A percentile compares a stretch with the other conserved stretches of the same genome.
These are phyloP conservation scores for Lagodon rhomboides DNA, from an alignment of 2,797 vertebrate species.

Conservation along the genomic window DNA sequence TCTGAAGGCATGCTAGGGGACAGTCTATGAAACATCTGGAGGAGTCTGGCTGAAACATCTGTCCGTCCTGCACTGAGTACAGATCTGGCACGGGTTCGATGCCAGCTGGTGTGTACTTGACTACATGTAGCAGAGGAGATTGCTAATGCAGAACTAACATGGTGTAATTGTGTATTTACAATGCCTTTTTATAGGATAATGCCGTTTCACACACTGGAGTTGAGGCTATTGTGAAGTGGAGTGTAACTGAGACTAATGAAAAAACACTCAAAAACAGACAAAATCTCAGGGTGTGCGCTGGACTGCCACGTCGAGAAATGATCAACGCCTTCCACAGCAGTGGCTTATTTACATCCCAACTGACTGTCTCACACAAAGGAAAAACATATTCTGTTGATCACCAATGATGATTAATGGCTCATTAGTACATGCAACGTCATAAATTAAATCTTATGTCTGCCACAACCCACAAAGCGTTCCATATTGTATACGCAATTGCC, in stretches of 20 bases:
- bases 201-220: slow-evolving; percentile 27
- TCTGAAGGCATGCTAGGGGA: slow-evolving; percentile 39
- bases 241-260: slow-evolving; percentile 31
- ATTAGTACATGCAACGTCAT: background rate
- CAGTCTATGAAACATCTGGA: slow-evolving; percentile 59
- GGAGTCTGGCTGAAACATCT: slow-evolving; percentile 56
- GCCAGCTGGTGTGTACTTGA: slow-evolving; percentile 52
- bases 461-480: background rate
- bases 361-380: background rate
- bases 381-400: background rate
- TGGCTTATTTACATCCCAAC: background rate
- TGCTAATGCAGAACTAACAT: slow-evolving; percentile 39
- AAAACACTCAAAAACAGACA: slow-evolving; percentile 21
- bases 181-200: slow-evolving; percentile 19
- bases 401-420: background rate
- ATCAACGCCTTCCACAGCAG: background rate
- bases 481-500: background rate
- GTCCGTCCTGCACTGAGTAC: slow-evolving; percentile 38
- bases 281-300: slow-evolving; percentile 11
- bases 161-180: slow-evolving; percentile 30
- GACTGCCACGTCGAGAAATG: background rate
- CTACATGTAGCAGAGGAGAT: slow-evolving; percentile 12
- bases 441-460: background rate
- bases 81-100: slow-evolving; percentile 29
- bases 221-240: background rate